Percentiles rank a stretch among this genome's conserved stretches.
Conservation (phyloP, 2,797 vertebrate species). For the Neosalanx taihuensis region DNA sequence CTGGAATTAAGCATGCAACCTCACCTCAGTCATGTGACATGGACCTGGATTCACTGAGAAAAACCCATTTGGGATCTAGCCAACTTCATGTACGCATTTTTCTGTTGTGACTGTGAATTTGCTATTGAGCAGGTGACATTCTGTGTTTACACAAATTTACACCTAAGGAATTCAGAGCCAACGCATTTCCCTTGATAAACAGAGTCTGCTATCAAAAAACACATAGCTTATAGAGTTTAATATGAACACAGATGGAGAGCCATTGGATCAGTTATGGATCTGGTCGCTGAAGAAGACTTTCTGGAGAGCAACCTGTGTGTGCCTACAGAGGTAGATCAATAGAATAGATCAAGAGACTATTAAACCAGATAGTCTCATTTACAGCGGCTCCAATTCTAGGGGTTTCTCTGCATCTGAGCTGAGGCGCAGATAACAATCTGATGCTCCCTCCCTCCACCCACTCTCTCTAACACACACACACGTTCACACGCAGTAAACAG, state of each 20-base stretch:
- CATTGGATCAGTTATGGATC: conserved; percentile 38
- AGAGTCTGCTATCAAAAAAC: conserved; percentile 46
- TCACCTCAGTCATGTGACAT: conserved; percentile 34
- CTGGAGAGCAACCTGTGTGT: conserved; percentile 34
- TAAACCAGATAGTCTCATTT: conserved; percentile 22
- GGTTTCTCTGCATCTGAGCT: conserved; percentile 36
- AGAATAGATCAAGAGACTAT: neutral
- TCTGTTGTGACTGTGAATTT: conserved; percentile 35
- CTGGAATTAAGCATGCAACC: conserved; percentile 27
- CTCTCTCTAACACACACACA: conserved; percentile 15
- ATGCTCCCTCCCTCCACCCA: conserved; percentile 49
- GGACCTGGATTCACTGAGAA: conserved; percentile 30
- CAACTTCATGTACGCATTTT: conserved; percentile 32
- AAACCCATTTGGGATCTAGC: conserved; percentile 26
- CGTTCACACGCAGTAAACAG: neutral
- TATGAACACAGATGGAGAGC: conserved; percentile 51
- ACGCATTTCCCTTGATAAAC: neutral
- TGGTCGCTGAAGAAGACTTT: conserved; percentile 53
- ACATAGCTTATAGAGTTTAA: conserved; percentile 37
- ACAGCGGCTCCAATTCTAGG: conserved; percentile 18
- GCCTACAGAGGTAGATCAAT: neutral
- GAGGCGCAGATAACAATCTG: conserved; percentile 39
- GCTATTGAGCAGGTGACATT: neutral
- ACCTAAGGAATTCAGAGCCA: neutral
- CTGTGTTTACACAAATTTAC: neutral